Percentiles rank a stretch among this genome's conserved stretches.
phyloP scores from a whole-genome alignment of 2,888 invertebrate species.

The Copidosoma aretas region DNA sequence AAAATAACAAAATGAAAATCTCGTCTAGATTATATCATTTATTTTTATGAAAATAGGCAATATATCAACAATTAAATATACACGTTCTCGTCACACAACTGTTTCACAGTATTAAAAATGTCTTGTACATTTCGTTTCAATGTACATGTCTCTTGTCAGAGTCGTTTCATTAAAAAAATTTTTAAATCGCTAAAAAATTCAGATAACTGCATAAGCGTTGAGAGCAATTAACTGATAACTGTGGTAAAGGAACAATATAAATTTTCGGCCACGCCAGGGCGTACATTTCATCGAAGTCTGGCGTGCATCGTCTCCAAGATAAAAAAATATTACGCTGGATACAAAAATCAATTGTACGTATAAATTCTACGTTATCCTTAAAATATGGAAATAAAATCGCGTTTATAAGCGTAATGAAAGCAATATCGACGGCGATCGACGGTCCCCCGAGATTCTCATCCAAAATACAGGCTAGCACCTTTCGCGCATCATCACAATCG shows the following conservation, averaged over 20 bases:
- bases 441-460: conserved; percentile 13
- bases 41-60: conserved; percentile 54
- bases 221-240: conserved; percentile 17
- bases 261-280: conserved; percentile 9
- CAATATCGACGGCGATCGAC: conserved; percentile 17
- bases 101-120: conserved; percentile 35
- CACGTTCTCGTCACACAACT: conserved; percentile 37
- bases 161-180: conserved; percentile 14
- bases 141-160: conserved; percentile 13
- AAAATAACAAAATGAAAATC: background rate
- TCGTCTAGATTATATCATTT: conserved; percentile 29
- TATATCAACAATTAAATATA: conserved; percentile 49
- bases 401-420: conserved; percentile 25
- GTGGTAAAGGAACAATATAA: conserved; percentile 17
- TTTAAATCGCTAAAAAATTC: conserved; percentile 1
- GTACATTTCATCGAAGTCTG: conserved; percentile 10
- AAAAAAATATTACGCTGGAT: conserved; percentile 21
- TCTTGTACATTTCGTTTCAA: conserved; percentile 22
- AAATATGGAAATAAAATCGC: conserved; percentile 22
- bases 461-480: conserved; percentile 23
- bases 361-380: conserved; percentile 21
- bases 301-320: background rate
- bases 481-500: conserved; percentile 16
- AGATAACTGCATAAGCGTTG: conserved; percentile 16
- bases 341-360: conserved; percentile 30